Evolutionary conservation across 23 tunicate genomes (phyloP).

Genomic region (Ciona savignyi): DNA sequence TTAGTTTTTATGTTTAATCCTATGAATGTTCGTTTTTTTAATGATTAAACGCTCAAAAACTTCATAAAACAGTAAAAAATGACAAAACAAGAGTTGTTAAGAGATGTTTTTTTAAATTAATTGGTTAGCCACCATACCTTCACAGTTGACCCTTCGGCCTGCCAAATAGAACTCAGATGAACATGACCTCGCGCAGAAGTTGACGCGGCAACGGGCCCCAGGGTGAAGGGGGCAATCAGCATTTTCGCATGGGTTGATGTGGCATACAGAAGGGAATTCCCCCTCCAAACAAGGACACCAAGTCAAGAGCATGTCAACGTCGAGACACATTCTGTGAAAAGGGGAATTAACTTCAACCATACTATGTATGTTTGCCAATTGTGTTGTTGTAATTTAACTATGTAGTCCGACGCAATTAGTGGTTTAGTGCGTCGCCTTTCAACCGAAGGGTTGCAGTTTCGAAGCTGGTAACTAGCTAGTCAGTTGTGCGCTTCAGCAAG

Average conservation of each 20-base stretch:
- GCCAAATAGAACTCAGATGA: constrained; percentile 53
- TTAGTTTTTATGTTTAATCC: too few species aligned
- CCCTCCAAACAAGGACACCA: constrained; percentile 92
- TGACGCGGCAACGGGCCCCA: constrained; percentile 57
- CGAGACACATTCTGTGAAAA: constrained; percentile 52
- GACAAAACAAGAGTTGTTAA: not conserved
- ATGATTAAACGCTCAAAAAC: too few species aligned
- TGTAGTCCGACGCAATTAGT: too few species aligned
- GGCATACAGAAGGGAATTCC: constrained; percentile 57
- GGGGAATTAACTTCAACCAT: too few species aligned
- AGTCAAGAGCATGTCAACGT: constrained; percentile 70
- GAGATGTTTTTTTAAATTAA: not conserved
- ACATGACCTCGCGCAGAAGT: constrained; percentile 60
- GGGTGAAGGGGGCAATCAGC: constrained; percentile 61
- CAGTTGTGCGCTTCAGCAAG: too few species aligned
- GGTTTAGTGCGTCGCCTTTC: too few species aligned
- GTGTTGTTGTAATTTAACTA: too few species aligned
- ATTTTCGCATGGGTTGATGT: constrained; percentile 65
- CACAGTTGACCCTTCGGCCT: constrained; percentile 80
- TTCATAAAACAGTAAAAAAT: too few species aligned
- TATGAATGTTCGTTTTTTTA: too few species aligned
- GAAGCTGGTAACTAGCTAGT: too few species aligned
- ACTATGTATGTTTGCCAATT: too few species aligned
- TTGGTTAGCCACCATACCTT: constrained; percentile 46
- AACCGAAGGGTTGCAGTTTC: too few species aligned